Conservation (phyloP, 2,797 vertebrate genomes). For the Chromobotia macracanthus region DNA sequence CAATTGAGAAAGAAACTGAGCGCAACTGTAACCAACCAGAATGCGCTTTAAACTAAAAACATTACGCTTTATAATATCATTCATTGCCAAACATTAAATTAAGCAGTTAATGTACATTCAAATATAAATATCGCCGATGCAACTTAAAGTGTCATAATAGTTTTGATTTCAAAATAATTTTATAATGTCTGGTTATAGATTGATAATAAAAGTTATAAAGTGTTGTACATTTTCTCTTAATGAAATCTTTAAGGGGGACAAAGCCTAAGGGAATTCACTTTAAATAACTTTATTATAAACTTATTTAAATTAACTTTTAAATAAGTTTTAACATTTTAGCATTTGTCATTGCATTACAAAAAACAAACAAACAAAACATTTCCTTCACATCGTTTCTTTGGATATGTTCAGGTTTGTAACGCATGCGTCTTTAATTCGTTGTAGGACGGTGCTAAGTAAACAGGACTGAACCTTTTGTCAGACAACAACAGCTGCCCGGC, state of each 20-base stretch:
- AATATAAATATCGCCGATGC: too few relatives aligned
- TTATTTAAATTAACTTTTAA: too few relatives aligned
- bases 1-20: slow-evolving; percentile 53
- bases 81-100: too few relatives aligned
- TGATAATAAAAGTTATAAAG: too few relatives aligned
- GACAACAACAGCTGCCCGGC: slow-evolving; percentile 85
- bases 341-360: background rate
- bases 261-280: too few relatives aligned
- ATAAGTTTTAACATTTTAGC: background rate
- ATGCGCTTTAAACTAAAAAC: slow-evolving; percentile 17
- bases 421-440: slow-evolving; percentile 76
- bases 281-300: too few relatives aligned
- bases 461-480: slow-evolving; percentile 87
- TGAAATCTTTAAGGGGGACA: too few relatives aligned
- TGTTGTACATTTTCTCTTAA: too few relatives aligned
- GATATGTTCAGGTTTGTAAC: slow-evolving; percentile 77
- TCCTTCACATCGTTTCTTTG: slow-evolving; percentile 61
- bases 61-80: background rate
- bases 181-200: too few relatives aligned
- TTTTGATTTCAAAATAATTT: too few relatives aligned
- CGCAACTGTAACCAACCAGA: slow-evolving; percentile 29
- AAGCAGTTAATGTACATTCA: too few relatives aligned
- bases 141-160: too few relatives aligned
- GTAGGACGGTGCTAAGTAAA: slow-evolving; percentile 88
- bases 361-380: background rate